Evolutionary conservation across 2,888 invertebrate genomes (phyloP), one percentile per base, ranked within the genome.

Genomic region (Diplolepis rosae): DNA sequence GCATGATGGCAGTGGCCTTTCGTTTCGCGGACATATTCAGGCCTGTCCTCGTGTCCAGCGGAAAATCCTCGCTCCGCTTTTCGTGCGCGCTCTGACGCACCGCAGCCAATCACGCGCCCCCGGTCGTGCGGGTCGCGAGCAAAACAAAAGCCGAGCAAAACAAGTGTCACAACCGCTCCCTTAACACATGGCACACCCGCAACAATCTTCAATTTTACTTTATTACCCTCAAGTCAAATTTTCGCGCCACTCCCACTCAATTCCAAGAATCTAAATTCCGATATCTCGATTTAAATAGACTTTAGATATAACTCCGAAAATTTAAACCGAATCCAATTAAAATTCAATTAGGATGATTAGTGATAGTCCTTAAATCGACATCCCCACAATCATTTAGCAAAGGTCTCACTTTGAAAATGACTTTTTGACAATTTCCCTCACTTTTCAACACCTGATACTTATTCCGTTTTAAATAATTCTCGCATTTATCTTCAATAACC

Each of bases 1-100:
- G 94, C 83, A 93, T 93, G 85, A 93, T 91, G 83, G 93, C 93
- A 83, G 93, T 93, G 87, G 93, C 92, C 91, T 93, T 93, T 89
- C 93, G 92, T 90, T 94, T 93, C 81, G 93, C 93, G 80, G 93
- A 93, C 93, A 93, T 93, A 82, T 85, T 89, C 83, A 79, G 80
- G 81, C 79, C 74, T 72, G 73, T 77, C 82, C 86, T 87, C 83
- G 75, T 73, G 77, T 72, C 75, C 73, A 74, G 74, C 77, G 79
- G 78, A 79, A 79, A 79, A 79, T 79, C 79, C 79, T 77, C 75
- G 76, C 76, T 74, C 77, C 79, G 78, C 79, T 80, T 78, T 77
- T 77, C 73, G 76, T 70, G 73, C 69, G 67, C 78, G 72, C 78
- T 78, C 69, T 56, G 42, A 52, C 70, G 50, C 65, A 61, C 52